Conservation (phyloP, 2,113 vertebrate genomes). For the Empidonax alnorum region DNA sequence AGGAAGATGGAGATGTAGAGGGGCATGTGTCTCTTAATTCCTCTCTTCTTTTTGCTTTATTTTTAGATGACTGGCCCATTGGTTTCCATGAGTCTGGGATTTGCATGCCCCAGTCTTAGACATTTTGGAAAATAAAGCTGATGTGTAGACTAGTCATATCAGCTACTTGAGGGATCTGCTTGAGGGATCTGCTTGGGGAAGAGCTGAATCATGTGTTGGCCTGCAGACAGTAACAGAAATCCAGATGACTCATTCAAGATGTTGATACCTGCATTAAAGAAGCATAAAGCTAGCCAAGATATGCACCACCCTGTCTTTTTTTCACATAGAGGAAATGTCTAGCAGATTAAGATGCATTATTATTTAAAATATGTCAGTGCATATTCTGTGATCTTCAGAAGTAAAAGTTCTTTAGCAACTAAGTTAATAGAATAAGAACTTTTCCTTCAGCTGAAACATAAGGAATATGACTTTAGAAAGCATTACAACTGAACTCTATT, state of each 20-base stretch:
- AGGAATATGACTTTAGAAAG: not conserved
- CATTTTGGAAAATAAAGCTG: not conserved
- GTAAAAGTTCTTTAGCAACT: not conserved
- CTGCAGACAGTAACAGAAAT: not conserved
- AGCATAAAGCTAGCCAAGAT: not conserved
- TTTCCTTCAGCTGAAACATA: slow-evolving; percentile 2
- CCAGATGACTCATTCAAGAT: not conserved
- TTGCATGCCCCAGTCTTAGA: not conserved
- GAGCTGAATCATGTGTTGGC: not conserved
- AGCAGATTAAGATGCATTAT: not conserved
- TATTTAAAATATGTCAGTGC: not conserved
- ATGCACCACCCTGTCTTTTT: not conserved
- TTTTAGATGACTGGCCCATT: not conserved
- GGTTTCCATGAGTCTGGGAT: not conserved
- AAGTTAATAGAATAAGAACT: not conserved
- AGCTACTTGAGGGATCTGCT: not conserved
- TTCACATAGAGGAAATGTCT: not conserved
- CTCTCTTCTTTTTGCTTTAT: not conserved
- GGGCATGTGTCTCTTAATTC: rapidly evolving
- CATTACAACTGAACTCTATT: not conserved
- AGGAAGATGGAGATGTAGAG: rapidly evolving
- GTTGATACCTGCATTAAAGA: not conserved
- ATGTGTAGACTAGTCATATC: not conserved
- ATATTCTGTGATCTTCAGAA: not conserved
- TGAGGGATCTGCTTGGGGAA: not conserved